Base-by-base conservation (phyloP, 2,113 vertebrate genomes). In the Notothenia rossii region DNA sequence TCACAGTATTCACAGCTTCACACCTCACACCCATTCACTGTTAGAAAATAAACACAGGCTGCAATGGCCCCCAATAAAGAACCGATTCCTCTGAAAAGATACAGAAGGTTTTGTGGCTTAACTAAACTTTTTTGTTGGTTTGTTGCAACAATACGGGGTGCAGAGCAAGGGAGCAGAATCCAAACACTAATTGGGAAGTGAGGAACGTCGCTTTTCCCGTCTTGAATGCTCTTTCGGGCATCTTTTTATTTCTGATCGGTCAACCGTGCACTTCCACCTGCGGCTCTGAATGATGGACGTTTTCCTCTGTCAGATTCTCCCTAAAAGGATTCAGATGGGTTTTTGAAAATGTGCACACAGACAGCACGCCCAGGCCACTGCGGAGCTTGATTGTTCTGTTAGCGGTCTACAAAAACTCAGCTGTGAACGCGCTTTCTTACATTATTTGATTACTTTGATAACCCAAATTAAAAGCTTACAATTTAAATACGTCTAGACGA, bases 241-340 rank as follows among this genome's bases (percentile, higher is more conserved):
- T 91, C 90, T 93, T 89, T 93, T 93, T 89, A 86, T 87, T 84
- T 88, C 72, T 56, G 86, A 86, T 89, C 88, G 54, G 88, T 95
- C 91, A 89, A 88, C 87, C 92, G 59, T 94, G 86, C 73, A 93
- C 94, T 89, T 94, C 93, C 95, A 96, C 94, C 94, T 95, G 94
- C 94, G 94, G 84, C 59, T 76, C 74, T 71, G 88, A 93, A 92
- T 89, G 79, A 89, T 76, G 78, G 74, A 70, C 56, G 60, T 51
- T 81, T 86, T 77, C 17, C 46, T 13, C 55, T 13, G 88, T 72
- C 46, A 43, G 55, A 64, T 79, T 87, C 77, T 72, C 45, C 48
- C 66, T 73, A 82, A 91, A 89, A 86, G 86, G 90, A 87, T 93
- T 90, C 84, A 92, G 92, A 94, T 91, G 33, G 54, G 75, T 75